Evolutionary conservation across 53 echinoderm and acorn worm species (phyloP).

Genomic region (Zoroaster sp.): DNA sequence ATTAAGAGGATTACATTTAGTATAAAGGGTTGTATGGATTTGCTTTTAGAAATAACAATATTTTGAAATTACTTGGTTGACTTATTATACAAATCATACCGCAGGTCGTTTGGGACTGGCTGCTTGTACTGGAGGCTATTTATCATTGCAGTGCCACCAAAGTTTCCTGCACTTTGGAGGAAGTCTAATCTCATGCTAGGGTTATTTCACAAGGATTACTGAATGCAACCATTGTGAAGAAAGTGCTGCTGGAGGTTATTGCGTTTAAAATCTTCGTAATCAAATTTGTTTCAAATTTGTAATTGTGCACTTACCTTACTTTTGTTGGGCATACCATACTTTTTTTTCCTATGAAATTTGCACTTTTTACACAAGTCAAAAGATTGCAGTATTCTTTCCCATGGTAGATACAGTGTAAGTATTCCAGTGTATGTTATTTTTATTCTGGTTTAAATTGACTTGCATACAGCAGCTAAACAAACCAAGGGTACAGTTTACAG

Average conservation of each 20-base stretch:
- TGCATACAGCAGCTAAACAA: too few species aligned
- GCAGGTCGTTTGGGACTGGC: background rate
- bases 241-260: background rate
- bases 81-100: too few species aligned
- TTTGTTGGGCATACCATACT: background rate
- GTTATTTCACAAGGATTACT: background rate
- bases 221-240: background rate
- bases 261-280: background rate
- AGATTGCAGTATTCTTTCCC: too few species aligned
- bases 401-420: too few species aligned
- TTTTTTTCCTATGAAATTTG: too few species aligned
- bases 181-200: background rate
- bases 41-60: background rate
- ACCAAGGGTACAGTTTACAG: too few species aligned
- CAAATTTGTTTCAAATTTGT: constrained; percentile 35
- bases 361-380: too few species aligned
- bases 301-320: background rate
- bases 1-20: background rate
- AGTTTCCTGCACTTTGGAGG: constrained; percentile 11
- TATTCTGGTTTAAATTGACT: too few species aligned
- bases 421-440: too few species aligned
- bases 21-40: background rate
- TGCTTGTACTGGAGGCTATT: background rate
- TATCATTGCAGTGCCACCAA: background rate
- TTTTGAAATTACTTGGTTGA: background rate